Conservation (phyloP, 2,888 invertebrate species). For the Xestia xanthographa region DNA sequence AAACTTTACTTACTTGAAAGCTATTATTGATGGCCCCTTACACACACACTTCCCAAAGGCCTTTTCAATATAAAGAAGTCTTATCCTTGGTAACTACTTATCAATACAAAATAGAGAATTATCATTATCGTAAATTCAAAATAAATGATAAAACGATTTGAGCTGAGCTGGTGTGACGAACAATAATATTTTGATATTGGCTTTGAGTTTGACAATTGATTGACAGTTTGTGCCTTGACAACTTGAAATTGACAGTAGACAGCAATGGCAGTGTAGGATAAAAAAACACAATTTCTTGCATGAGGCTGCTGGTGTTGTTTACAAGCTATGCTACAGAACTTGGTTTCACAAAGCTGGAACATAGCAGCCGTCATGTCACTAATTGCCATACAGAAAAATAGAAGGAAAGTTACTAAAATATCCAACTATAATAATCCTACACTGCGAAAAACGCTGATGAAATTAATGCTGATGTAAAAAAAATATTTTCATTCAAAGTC, state of each 20-base stretch:
- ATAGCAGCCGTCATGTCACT: not conserved
- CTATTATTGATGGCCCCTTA: not conserved
- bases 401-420: constrained; percentile 23
- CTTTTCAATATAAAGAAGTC: constrained; percentile 7
- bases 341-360: constrained; percentile 13
- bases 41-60: not conserved
- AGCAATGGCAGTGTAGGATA: not conserved
- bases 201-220: no score
- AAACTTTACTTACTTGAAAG: constrained; percentile 47
- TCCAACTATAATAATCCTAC: not conserved
- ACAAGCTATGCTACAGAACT: not conserved
- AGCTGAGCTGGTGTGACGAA: not conserved
- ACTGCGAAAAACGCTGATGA: not conserved
- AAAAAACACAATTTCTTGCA: not conserved
- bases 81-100: constrained; percentile 45
- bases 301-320: not conserved
- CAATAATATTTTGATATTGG: constrained; percentile 15
- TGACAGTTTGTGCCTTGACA: not conserved
- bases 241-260: not conserved
- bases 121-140: constrained; percentile 48
- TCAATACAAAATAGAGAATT: constrained; percentile 35
- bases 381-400: constrained; percentile 1
- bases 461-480: no score
- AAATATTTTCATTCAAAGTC: not conserved
- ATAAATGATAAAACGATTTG: constrained; percentile 34